A percentile compares a stretch with the other conserved stretches of the same genome.
These are phyloP conservation scores for Campylomormyrus tamandua DNA, from an alignment of 2,113 vertebrate species.

Conservation along the genomic window DNA sequence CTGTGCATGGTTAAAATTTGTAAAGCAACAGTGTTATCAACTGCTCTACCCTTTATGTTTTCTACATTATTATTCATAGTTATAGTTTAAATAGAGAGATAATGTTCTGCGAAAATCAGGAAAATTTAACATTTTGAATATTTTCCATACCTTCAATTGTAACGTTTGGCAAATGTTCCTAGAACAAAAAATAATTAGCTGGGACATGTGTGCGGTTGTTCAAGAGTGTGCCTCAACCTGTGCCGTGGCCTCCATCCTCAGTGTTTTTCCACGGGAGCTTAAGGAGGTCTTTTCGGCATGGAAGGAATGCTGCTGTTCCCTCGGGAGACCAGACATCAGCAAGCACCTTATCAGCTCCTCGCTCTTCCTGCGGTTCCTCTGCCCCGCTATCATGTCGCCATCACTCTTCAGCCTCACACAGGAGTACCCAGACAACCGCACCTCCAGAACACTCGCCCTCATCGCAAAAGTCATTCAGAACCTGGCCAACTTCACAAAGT, in stretches of 20 bases:
- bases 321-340: slow-evolving; percentile 84
- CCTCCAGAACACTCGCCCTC: slow-evolving; percentile 83
- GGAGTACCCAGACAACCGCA: slow-evolving; percentile 89
- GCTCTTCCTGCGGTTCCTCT: slow-evolving; percentile 90
- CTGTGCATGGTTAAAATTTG: not conserved
- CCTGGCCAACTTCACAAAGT: slow-evolving; percentile 94
- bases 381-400: slow-evolving; percentile 94
- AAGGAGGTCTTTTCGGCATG: slow-evolving; percentile 92
- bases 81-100: not conserved
- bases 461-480: slow-evolving; percentile 98
- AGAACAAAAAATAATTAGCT: not conserved
- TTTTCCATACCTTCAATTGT: not conserved
- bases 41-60: not conserved
- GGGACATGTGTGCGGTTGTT: not conserved
- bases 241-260: slow-evolving; percentile 35
- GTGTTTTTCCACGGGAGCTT: slow-evolving; percentile 89
- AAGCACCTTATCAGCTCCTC: slow-evolving; percentile 91
- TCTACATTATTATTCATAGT: not conserved
- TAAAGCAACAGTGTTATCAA: not conserved
- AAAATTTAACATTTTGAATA: not conserved
- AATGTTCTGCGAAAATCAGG: not conserved
- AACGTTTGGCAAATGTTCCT: not conserved
- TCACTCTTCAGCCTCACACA: slow-evolving; percentile 92
- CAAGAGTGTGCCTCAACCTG: not conserved
- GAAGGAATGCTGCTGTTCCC: slow-evolving; percentile 82